Evolutionary conservation across 1,140 invertebrate species (phyloP).

Genomic region (Rhagoletis zephyria): DNA sequence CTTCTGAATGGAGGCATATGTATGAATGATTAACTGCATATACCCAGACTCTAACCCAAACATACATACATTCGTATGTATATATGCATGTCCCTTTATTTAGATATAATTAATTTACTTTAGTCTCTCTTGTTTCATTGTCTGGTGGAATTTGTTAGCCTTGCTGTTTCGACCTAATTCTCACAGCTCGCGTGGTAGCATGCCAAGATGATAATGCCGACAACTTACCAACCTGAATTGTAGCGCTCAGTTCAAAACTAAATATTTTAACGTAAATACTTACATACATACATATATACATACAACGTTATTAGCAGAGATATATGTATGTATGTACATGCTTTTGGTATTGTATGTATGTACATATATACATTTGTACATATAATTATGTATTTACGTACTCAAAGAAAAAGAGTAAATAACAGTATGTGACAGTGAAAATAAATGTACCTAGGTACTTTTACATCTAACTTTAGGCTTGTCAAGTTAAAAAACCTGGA

Average conservation of each 20-base stretch:
- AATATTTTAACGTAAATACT: not conserved
- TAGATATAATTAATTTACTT: conserved; percentile 30
- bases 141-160: conserved; percentile 46
- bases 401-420: too few relatives aligned
- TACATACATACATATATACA: not conserved
- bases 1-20: not conserved
- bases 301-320: not conserved
- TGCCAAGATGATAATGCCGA: not conserved
- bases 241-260: not conserved
- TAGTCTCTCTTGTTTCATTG: conserved; percentile 43
- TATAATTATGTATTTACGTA: too few relatives aligned
- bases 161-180: conserved; percentile 51
- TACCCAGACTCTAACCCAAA: not conserved
- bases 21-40: not conserved
- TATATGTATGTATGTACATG: not conserved
- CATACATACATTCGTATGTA: not conserved
- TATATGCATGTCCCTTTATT: conserved; percentile 2
- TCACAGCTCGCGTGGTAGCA: conserved; percentile 49
- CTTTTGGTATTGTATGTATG: not conserved
- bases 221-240: conserved; percentile 39
- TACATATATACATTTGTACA: not conserved
- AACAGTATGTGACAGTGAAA: too few relatives aligned
- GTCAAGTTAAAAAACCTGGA: too few relatives aligned
- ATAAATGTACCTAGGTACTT: too few relatives aligned
- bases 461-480: too few relatives aligned